Conservation (phyloP, 2,888 invertebrate species). For the Noctua janthina region DNA sequence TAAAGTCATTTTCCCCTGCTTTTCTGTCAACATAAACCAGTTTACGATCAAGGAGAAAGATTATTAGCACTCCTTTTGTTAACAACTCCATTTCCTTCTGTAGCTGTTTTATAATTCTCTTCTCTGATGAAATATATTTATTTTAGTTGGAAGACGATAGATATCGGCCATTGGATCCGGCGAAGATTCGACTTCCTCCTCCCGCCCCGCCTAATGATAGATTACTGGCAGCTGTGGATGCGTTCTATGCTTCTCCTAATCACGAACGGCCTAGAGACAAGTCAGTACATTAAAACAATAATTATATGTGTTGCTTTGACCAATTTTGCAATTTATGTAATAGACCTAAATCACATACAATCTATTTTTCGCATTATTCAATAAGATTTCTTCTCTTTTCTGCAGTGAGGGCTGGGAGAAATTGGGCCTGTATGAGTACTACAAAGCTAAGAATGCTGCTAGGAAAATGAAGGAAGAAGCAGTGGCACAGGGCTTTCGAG, state of each 20-base stretch:
- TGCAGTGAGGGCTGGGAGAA: constrained; percentile 99
- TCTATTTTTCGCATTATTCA: neutral
- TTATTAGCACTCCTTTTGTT: constrained; percentile 41
- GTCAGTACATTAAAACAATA: constrained; percentile 84
- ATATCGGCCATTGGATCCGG: constrained; percentile 97
- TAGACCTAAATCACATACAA: neutral
- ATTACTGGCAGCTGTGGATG: constrained; percentile 97
- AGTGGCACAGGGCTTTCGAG: constrained; percentile 92
- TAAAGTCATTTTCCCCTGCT: neutral
- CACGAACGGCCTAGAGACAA: constrained; percentile 98
- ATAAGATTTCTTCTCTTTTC: neutral
- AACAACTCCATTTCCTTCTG: constrained; percentile 9
- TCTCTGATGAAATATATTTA: constrained; percentile 8
- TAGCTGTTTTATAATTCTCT: neutral
- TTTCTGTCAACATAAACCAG: constrained; percentile 4
- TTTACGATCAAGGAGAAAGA: constrained; percentile 6
- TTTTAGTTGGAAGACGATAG: constrained; percentile 95
- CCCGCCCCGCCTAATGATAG: constrained; percentile 98
- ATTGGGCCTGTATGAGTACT: constrained; percentile 98
- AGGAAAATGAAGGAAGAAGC: constrained; percentile 97
- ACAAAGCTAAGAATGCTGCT: constrained; percentile 98
- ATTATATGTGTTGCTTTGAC: neutral
- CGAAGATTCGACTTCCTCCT: constrained; percentile 97
- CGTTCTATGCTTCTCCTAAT: constrained; percentile 98
- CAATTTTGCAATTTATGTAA: neutral